Conservation (phyloP, 2,113 vertebrate genomes). For the Coptodon bakossiorum region DNA sequence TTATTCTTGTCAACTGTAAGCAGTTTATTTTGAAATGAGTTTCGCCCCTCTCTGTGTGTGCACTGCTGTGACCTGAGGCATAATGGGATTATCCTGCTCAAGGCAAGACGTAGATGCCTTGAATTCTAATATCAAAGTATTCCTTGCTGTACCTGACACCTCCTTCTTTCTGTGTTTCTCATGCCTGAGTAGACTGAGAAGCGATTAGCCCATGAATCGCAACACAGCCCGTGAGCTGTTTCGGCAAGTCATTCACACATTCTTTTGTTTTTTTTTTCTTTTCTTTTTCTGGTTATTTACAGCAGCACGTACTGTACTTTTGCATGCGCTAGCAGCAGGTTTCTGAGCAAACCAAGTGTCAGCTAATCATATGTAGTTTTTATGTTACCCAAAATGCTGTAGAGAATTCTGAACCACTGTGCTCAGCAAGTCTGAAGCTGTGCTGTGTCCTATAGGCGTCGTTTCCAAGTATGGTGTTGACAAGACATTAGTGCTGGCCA, state of each 20-base stretch:
- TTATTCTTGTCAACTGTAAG: constrained; percentile 48
- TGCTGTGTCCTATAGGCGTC: neutral
- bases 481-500: constrained; percentile 46
- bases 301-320: constrained; percentile 5
- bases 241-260: constrained; percentile 39
- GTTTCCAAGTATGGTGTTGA: constrained; percentile 46
- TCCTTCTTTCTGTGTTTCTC: constrained; percentile 36
- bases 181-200: constrained; percentile 39
- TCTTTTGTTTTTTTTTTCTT: neutral
- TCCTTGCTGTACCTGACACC: constrained; percentile 46
- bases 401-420: neutral
- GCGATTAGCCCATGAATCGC: constrained; percentile 44
- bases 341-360: neutral
- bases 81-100: constrained; percentile 65
- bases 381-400: neutral
- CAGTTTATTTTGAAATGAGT: constrained; percentile 60
- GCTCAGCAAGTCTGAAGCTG: neutral
- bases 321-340: neutral
- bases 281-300: neutral
- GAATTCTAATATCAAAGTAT: constrained; percentile 63
- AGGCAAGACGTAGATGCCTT: constrained; percentile 43
- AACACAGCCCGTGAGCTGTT: constrained; percentile 21
- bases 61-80: constrained; percentile 49
- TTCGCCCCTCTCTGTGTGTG: constrained; percentile 12
- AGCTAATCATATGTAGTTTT: neutral